These are phyloP conservation scores for Columba livia DNA, from an alignment of 2,113 vertebrate species.

Conservation along the genomic window DNA sequence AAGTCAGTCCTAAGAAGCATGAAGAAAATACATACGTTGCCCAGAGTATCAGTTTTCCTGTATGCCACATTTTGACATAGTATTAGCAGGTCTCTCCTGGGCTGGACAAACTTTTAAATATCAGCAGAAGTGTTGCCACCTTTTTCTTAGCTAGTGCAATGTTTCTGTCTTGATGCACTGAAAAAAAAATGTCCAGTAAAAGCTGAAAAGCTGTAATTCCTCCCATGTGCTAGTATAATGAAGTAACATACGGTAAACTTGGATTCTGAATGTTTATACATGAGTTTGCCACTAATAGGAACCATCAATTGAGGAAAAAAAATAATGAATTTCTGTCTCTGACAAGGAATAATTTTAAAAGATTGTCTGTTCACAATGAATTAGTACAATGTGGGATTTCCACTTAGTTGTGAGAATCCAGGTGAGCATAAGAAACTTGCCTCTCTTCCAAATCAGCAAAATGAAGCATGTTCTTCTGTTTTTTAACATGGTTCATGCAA, in stretches of 20 bases:
- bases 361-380: background rate
- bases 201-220: background rate
- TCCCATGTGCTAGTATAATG: background rate
- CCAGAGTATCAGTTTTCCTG: background rate
- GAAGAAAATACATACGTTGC: fast-evolving
- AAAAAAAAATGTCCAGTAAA: background rate
- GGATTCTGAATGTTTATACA: background rate
- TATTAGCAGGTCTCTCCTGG: background rate
- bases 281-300: background rate
- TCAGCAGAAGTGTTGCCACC: background rate
- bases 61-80: background rate
- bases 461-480: background rate
- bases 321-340: too few relatives aligned
- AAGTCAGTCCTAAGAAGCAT: background rate
- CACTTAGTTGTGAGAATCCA: background rate
- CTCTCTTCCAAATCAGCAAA: background rate
- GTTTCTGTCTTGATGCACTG: background rate
- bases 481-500: background rate
- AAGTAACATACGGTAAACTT: background rate
- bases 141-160: background rate
- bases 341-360: too few relatives aligned
- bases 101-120: background rate
- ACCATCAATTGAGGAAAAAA: background rate
- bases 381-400: background rate
- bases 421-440: background rate